Evolutionary conservation across 2,113 vertebrate species (phyloP).

Genomic region (Pelecanus crispus): DNA sequence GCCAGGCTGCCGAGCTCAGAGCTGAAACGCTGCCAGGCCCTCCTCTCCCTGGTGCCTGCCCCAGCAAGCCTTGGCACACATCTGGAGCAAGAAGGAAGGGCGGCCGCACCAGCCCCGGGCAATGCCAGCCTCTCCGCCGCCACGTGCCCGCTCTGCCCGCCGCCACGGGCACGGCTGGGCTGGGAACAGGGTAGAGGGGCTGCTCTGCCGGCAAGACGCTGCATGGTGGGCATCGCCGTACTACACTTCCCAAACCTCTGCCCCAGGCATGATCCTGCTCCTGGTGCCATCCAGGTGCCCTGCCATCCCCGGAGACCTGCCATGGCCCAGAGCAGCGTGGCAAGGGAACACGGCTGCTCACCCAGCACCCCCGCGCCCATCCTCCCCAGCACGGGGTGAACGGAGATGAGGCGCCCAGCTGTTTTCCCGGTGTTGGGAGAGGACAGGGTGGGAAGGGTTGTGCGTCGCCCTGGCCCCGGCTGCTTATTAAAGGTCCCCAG

Average conservation of each 20-base stretch:
- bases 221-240: background rate
- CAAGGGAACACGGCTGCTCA: background rate
- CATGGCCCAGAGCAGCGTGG: background rate
- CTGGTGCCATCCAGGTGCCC: background rate
- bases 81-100: slow-evolving; percentile 7
- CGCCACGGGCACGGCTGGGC: background rate
- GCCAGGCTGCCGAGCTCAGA: background rate
- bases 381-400: background rate
- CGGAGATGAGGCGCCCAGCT: background rate
- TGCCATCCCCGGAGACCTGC: background rate
- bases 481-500: background rate
- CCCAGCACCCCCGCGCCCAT: accelerated
- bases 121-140: background rate
- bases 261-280: background rate
- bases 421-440: background rate
- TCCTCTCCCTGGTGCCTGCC: background rate
- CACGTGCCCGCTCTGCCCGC: background rate
- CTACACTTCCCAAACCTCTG: background rate
- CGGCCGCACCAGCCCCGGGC: accelerated
- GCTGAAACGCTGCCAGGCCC: slow-evolving; percentile 20
- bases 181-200: background rate
- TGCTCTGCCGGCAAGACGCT: background rate
- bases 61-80: slow-evolving; percentile 39
- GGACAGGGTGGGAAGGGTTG: background rate
- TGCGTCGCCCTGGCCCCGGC: accelerated